Evolutionary conservation across 2,797 vertebrate species (phyloP).

Genomic region (Picus viridis): DNA sequence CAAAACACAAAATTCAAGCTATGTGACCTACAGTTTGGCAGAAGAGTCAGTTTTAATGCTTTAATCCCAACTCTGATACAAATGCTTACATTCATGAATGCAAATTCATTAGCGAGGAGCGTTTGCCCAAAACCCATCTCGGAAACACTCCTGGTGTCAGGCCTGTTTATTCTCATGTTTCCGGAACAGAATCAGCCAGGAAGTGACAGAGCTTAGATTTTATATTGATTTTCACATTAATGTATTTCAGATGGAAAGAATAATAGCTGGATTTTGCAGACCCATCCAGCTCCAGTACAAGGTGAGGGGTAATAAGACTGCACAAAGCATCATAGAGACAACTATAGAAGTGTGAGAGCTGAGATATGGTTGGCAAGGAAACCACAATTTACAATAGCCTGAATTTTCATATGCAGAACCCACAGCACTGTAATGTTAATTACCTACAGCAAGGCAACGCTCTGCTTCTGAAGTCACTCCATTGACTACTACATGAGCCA

Average conservation of each 20-base stretch:
- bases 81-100: constrained; percentile 54
- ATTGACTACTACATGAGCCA: constrained; percentile 35
- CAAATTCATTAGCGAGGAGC: constrained; percentile 28
- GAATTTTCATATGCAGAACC: constrained; percentile 67
- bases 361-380: constrained; percentile 74
- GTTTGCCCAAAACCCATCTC: constrained; percentile 28
- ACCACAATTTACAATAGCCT: constrained; percentile 64
- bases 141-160: constrained; percentile 47
- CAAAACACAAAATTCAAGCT: constrained; percentile 51
- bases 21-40: constrained; percentile 47
- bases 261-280: constrained; percentile 41
- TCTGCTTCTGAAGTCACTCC: constrained; percentile 10
- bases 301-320: constrained; percentile 34
- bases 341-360: constrained; percentile 48
- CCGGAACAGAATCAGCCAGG: constrained; percentile 14
- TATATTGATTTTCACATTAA: constrained; percentile 44
- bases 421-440: constrained; percentile 58
- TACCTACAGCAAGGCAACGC: not conserved
- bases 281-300: constrained; percentile 15
- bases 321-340: constrained; percentile 62
- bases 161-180: constrained; percentile 50
- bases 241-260: constrained; percentile 30
- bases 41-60: constrained; percentile 34
- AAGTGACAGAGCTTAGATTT: constrained; percentile 34
- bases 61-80: constrained; percentile 46